Evolutionary conservation across 2,888 invertebrate genomes (phyloP), one percentile per base, ranked within the genome.

Genomic region (Oxyteleia sp.): DNA sequence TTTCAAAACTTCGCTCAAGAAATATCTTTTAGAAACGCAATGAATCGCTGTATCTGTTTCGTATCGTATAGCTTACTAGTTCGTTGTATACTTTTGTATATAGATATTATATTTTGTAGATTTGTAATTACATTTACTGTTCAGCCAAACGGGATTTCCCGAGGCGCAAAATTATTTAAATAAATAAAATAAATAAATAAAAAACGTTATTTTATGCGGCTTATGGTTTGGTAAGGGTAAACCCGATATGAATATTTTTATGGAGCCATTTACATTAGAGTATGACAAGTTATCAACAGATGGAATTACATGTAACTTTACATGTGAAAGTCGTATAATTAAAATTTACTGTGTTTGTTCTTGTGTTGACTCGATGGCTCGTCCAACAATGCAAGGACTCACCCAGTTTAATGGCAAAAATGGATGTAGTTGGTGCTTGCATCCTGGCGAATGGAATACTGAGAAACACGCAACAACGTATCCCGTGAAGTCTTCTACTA

Each of bases 401-500:
- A 41, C n/a, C 11, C 69, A 68, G 26, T 84, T 79, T 23, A 72
- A 74, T 29, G 84, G 78, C 15, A 16, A 47, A 26, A 82, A 74
- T 47, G 81, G 84, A 2, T 84, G 84, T 29, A 61, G 74, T 18
- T 74, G 72, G 20, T 82, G 78, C 35, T 26, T 66, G 4, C 69
- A 82, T 59, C 61, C 81, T 35, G 81, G 81, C 10, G 51, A 11
- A 11, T 49, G 49, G n/a, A n/a, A n/a, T n/a, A n/a, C n/a, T n/a
- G n/a, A n/a, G n/a, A n/a, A n/a, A n/a, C n/a, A n/a, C n/a, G n/a
- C n/a, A n/a, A n/a, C n/a, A n/a, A n/a, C n/a, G n/a, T n/a, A 8
- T 49, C 49, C 1, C 7, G 16, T 2, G 16, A 49, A 20, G 61
- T 16, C 32, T 7, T 45, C 41, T 55, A 45, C 47, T 3, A 35